phyloP scores from a whole-genome alignment of 2,797 vertebrate genomes.

The Sciaenops ocellatus region DNA sequence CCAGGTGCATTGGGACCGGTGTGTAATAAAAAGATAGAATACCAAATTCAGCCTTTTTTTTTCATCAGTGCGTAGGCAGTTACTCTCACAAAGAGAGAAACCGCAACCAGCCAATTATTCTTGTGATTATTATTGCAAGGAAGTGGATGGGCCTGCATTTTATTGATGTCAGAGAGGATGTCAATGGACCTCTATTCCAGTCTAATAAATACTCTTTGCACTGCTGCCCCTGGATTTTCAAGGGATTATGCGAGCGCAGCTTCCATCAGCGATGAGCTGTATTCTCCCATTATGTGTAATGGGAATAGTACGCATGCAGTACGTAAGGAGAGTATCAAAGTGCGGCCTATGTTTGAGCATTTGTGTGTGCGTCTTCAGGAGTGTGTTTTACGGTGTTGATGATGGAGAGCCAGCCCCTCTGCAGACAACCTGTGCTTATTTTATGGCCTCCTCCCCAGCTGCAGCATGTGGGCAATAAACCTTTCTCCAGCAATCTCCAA shows the following conservation, averaged over 20 bases:
- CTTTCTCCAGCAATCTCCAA: constrained; percentile 85
- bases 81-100: constrained; percentile 55
- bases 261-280: constrained; percentile 59
- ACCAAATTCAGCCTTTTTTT: constrained; percentile 50
- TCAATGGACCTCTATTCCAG: constrained; percentile 69
- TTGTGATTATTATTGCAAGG: constrained; percentile 72
- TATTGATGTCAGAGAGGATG: constrained; percentile 74
- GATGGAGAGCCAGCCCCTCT: constrained; percentile 77
- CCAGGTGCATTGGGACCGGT: constrained; percentile 63
- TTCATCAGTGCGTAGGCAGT: constrained; percentile 37
- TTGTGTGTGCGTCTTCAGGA: constrained; percentile 40
- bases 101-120: constrained; percentile 71
- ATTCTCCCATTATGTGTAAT: constrained; percentile 54
- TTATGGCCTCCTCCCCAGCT: constrained; percentile 84
- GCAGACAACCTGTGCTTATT: constrained; percentile 82
- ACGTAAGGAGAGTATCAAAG: constrained; percentile 48
- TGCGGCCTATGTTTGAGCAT: constrained; percentile 27
- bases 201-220: constrained; percentile 75
- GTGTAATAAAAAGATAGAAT: constrained; percentile 67
- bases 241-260: constrained; percentile 57
- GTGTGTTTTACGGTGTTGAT: constrained; percentile 68
- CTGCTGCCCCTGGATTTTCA: constrained; percentile 66
- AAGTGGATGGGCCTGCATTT: constrained; percentile 60
- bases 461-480: constrained; percentile 87
- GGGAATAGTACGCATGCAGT: constrained; percentile 57